A percentile compares a stretch with the other conserved stretches of the same genome.
Evolutionary conservation across 2,888 invertebrate species (phyloP).

Genomic region (Cotesia congregata): DNA sequence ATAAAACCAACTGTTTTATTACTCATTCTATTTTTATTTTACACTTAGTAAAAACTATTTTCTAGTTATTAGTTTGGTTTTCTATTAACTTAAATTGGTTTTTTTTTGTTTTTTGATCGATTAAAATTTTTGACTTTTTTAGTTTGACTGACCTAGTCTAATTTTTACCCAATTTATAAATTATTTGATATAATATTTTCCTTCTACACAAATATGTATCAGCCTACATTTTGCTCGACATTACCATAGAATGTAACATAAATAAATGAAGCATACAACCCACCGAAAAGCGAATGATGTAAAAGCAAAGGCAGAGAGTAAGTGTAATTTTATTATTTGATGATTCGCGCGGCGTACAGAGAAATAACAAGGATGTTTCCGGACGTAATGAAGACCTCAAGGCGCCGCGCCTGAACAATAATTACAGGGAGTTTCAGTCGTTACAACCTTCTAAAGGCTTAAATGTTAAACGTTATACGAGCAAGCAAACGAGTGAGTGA

Average conservation of each 20-base stretch:
- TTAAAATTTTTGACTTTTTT: too few species aligned
- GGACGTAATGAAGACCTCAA: slow-evolving; percentile 70
- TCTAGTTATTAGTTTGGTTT: too few species aligned
- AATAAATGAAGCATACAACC: background rate
- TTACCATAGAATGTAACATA: background rate
- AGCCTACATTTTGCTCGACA: background rate
- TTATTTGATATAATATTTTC: background rate
- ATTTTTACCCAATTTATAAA: too few species aligned
- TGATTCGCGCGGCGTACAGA: slow-evolving; percentile 59
- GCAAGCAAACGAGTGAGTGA: slow-evolving; percentile 29
- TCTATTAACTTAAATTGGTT: too few species aligned
- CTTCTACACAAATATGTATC: background rate
- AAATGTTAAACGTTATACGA: slow-evolving; percentile 69
- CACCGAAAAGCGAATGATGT: background rate
- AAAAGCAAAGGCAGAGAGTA: background rate
- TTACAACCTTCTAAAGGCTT: slow-evolving; percentile 70
- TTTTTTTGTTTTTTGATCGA: too few species aligned
- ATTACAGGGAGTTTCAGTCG: slow-evolving; percentile 70
- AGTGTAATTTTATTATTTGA: slow-evolving; percentile 22
- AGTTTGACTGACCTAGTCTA: too few species aligned
- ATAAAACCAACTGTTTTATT: too few species aligned
- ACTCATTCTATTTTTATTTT: too few species aligned
- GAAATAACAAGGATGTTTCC: slow-evolving; percentile 68
- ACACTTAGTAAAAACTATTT: too few species aligned
- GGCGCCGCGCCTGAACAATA: slow-evolving; percentile 70